phyloP scores from a whole-genome alignment of 2,113 vertebrate genomes.

The Percopsis transmontana region DNA sequence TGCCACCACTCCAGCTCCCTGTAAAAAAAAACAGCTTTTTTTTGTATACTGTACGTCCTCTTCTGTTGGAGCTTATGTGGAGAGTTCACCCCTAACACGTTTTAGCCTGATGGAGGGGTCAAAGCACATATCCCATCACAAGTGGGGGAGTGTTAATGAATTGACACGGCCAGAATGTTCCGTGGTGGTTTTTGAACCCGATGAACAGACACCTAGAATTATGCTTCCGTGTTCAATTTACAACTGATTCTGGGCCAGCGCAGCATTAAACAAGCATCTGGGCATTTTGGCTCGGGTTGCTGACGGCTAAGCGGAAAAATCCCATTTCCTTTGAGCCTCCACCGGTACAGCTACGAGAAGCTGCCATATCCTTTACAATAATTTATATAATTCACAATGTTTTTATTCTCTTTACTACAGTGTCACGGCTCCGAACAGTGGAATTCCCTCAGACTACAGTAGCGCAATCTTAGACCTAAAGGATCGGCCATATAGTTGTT shows the following conservation, averaged over 20 bases:
- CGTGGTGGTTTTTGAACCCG: conserved; percentile 51
- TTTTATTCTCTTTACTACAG: too few relatives aligned
- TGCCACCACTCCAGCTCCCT: conserved; percentile 1
- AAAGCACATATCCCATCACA: conserved; percentile 24
- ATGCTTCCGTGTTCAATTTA: conserved; percentile 70
- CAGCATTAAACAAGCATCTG: conserved; percentile 75
- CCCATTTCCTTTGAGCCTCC: conserved; percentile 15
- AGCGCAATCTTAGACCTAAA: too few relatives aligned
- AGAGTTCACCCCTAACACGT: too few relatives aligned
- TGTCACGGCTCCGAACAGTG: too few relatives aligned
- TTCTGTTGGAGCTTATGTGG: too few relatives aligned
- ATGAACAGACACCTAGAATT: conserved; percentile 69
- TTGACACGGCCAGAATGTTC: conserved; percentile 49
- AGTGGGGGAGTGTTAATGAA: conserved; percentile 29
- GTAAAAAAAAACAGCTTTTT: too few relatives aligned
- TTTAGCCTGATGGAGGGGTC: too few relatives aligned
- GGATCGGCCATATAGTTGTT: too few relatives aligned
- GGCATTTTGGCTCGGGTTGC: conserved; percentile 61
- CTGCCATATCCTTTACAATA: neutral
- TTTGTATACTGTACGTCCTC: too few relatives aligned
- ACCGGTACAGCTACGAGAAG: neutral
- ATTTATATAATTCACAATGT: too few relatives aligned
- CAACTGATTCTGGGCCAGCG: conserved; percentile 49
- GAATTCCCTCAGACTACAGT: too few relatives aligned
- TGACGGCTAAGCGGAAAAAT: conserved; percentile 34